Conservation (phyloP, 1,140 invertebrate genomes). For the Drosophila insularis region DNA sequence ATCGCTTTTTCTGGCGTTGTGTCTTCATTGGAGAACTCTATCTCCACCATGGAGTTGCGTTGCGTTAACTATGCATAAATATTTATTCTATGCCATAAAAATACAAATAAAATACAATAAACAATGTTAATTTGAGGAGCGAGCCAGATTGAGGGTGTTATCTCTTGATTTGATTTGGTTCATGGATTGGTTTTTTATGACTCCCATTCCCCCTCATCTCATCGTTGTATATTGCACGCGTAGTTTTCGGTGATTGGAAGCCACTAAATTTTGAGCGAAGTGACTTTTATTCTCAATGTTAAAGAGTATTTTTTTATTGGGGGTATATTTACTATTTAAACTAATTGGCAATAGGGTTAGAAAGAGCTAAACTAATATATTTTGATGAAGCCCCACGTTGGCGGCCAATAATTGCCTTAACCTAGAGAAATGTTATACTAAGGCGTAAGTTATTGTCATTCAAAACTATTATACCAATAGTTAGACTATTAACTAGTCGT, state of each 20-base stretch:
- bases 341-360: background rate
- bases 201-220: too few relatives aligned
- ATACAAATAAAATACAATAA: slow-evolving; percentile 47
- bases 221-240: slow-evolving; percentile 5
- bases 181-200: slow-evolving; percentile 12
- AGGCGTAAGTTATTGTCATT: too few relatives aligned
- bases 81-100: slow-evolving; percentile 43
- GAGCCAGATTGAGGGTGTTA: slow-evolving; percentile 5
- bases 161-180: background rate
- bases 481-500: slow-evolving; percentile 2
- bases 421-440: too few relatives aligned
- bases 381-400: background rate
- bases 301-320: background rate
- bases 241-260: slow-evolving; percentile 10
- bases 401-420: background rate
- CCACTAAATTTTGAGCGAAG: background rate
- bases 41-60: slow-evolving; percentile 11
- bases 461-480: background rate
- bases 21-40: slow-evolving; percentile 36
- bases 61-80: slow-evolving; percentile 52
- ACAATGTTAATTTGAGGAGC: slow-evolving; percentile 56
- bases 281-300: background rate
- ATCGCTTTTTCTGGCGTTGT: slow-evolving; percentile 64
- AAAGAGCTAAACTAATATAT: background rate
- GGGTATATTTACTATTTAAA: background rate